A percentile compares a stretch with the other conserved stretches of the same genome.
phyloP scores from a whole-genome alignment of 37 sponge, comb jelly and placozoan genomes.

The Oopsacas minuta region DNA sequence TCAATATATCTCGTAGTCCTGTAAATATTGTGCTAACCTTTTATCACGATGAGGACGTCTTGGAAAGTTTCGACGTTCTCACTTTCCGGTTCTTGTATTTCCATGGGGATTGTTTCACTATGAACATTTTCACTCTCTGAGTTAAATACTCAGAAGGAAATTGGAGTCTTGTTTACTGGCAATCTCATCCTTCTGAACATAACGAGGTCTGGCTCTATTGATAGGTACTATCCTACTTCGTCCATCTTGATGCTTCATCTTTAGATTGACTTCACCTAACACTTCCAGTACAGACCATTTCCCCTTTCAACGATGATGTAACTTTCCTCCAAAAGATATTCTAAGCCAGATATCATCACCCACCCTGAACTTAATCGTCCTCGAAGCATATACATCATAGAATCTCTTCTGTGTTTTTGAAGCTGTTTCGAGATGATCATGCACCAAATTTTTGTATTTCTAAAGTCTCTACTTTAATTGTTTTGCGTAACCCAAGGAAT shows the following conservation, averaged over 20 bases:
- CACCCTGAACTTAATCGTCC: background rate
- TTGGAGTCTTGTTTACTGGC: background rate
- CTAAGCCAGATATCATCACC: background rate
- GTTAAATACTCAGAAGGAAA: background rate
- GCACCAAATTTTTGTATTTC: background rate
- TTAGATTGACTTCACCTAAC: background rate
- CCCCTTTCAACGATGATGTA: slow-evolving; percentile 1
- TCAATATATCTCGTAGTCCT: too few species aligned
- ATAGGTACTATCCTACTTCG: background rate
- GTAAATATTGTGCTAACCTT: too few species aligned
- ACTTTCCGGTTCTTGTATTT: too few species aligned
- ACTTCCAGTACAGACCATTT: background rate
- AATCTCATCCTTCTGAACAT: background rate
- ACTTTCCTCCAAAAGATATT: background rate
- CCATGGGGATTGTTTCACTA: background rate
- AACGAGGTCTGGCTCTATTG: background rate
- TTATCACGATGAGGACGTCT: too few species aligned
- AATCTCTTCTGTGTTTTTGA: background rate
- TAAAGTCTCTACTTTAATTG: background rate
- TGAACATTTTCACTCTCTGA: background rate
- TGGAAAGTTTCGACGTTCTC: too few species aligned
- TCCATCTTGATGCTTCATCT: background rate
- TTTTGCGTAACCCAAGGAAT: background rate
- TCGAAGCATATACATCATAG: background rate
- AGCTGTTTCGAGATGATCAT: background rate